Evolutionary conservation across 1,140 invertebrate genomes (phyloP).

Genomic region (Drosophila tristis): DNA sequence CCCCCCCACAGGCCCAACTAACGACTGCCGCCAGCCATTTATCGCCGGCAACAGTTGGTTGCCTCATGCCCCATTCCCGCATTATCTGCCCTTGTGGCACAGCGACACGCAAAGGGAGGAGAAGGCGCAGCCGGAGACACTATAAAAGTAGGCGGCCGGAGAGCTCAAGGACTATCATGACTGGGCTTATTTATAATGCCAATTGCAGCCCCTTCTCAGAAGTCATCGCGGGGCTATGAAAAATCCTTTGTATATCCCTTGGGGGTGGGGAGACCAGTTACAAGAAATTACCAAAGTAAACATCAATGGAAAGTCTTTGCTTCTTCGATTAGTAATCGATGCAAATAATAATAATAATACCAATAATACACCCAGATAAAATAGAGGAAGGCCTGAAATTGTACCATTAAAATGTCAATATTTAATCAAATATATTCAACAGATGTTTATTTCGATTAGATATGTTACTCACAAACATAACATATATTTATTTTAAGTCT

Average conservation of each 20-base stretch:
- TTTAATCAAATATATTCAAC: too few relatives aligned
- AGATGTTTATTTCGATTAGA: too few relatives aligned
- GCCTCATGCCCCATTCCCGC: slow-evolving; percentile 2
- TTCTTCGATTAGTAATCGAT: slow-evolving; percentile 17
- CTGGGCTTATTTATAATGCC: slow-evolving; percentile 32
- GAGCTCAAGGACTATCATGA: slow-evolving; percentile 26
- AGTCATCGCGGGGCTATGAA: slow-evolving; percentile 1
- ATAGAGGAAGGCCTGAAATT: too few relatives aligned
- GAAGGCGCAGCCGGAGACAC: neutral
- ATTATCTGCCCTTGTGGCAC: neutral
- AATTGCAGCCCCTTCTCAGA: slow-evolving; percentile 3
- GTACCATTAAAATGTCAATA: too few relatives aligned
- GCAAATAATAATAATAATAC: too few relatives aligned
- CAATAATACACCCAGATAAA: too few relatives aligned
- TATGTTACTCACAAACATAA: too few relatives aligned
- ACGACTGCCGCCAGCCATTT: slow-evolving; percentile 22
- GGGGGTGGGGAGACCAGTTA: neutral
- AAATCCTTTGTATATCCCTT: neutral
- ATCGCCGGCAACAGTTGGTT: slow-evolving; percentile 41
- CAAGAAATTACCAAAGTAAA: slow-evolving; percentile 20
- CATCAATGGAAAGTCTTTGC: neutral
- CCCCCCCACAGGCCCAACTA: neutral
- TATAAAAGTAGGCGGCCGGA: slow-evolving; percentile 31
- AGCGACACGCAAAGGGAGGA: neutral
- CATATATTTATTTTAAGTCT: too few relatives aligned